Conservation (phyloP, 2,797 vertebrate species). For the Clamator glandarius region DNA sequence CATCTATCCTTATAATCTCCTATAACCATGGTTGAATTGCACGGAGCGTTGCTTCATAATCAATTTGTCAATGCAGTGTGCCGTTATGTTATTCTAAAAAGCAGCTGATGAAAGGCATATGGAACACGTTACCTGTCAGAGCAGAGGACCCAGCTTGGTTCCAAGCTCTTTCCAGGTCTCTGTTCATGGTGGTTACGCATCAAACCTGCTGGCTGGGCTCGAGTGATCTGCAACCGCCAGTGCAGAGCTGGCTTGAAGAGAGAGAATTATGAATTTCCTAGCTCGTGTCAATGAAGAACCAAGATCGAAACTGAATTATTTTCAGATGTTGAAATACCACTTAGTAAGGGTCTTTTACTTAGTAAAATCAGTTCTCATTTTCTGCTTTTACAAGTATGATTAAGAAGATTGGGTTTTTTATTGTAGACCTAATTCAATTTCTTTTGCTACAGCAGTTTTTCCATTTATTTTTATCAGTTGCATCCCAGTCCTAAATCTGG, state of each 20-base stretch:
- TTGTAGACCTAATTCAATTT: not conserved
- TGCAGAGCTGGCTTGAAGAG: not conserved
- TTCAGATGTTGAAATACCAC: slow-evolving; percentile 55
- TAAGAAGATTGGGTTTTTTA: not conserved
- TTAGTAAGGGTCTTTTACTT: slow-evolving; percentile 35
- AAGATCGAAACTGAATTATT: slow-evolving; percentile 48
- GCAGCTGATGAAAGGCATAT: not conserved
- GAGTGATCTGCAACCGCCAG: accelerated
- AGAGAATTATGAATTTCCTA: slow-evolving; percentile 9
- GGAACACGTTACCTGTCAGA: accelerated
- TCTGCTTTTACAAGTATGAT: slow-evolving; percentile 12
- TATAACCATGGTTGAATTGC: accelerated
- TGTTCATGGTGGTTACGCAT: not conserved
- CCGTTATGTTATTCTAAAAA: not conserved
- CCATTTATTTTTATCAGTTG: not conserved
- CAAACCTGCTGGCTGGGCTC: not conserved
- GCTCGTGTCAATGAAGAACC: not conserved
- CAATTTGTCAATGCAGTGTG: too few relatives aligned
- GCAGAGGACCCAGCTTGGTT: not conserved
- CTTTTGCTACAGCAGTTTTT: slow-evolving; percentile 1
- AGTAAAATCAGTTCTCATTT: slow-evolving; percentile 44
- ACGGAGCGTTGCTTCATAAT: not conserved
- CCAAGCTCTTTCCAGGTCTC: not conserved
- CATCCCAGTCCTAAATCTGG: not conserved
- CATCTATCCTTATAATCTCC: not conserved